These are phyloP conservation scores for Heliocidaris tuberculata DNA, from an alignment of 35 echinoderm and acorn worm species.

Conservation along the genomic window DNA sequence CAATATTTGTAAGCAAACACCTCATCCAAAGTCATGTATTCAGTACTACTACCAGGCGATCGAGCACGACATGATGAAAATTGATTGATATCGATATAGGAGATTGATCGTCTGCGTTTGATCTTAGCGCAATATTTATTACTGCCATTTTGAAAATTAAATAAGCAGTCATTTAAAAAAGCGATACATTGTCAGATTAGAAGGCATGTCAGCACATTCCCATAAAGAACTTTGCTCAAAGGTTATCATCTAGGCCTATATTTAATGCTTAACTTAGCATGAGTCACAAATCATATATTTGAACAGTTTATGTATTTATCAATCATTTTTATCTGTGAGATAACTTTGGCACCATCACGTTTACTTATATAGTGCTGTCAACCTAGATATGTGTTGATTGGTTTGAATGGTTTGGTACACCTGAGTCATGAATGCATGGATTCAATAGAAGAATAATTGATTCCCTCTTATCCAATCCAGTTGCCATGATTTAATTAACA, in stretches of 20 bases:
- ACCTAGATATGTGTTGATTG: neutral
- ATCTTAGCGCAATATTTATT: neutral
- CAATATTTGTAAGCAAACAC: neutral
- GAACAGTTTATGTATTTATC: neutral
- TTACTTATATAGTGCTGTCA: neutral
- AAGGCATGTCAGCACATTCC: neutral
- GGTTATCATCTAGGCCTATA: neutral
- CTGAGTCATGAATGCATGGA: neutral
- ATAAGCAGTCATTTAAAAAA: neutral
- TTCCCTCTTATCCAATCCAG: neutral
- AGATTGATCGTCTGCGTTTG: neutral
- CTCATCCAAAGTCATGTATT: neutral
- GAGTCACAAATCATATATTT: neutral
- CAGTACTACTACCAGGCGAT: neutral
- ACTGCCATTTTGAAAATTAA: neutral
- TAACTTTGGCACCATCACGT: constrained; percentile 7
- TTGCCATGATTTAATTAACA: neutral
- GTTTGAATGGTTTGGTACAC: neutral
- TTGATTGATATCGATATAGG: neutral
- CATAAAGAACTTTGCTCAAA: neutral
- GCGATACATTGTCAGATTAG: neutral
- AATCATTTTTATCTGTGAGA: neutral
- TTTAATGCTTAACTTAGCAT: neutral
- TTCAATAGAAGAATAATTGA: neutral
- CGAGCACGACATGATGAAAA: neutral